phyloP scores from a whole-genome alignment of 2,113 vertebrate genomes.

The Dryoscopus gambensis region DNA sequence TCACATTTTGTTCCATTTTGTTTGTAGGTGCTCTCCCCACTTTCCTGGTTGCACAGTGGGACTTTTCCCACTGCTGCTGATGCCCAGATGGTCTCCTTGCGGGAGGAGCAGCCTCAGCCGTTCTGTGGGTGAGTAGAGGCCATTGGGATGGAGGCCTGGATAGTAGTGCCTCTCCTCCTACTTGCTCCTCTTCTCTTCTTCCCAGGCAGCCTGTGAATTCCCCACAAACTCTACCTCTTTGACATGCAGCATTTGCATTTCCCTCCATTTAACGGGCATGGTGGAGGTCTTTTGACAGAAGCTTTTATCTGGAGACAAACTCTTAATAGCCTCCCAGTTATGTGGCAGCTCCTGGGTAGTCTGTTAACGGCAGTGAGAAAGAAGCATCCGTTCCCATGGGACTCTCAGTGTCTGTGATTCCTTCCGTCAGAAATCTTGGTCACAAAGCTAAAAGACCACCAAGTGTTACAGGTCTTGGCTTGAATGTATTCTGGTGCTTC shows the following conservation, averaged over 20 bases:
- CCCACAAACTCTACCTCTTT: not conserved
- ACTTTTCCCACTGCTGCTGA: conserved; percentile 49
- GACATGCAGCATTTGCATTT: not conserved
- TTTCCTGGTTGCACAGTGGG: conserved; percentile 48
- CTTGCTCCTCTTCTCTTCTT: not conserved
- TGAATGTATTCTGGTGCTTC: not conserved
- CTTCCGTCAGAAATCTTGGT: not conserved
- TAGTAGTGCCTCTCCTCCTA: not conserved
- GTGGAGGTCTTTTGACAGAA: not conserved
- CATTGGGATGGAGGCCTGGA: not conserved
- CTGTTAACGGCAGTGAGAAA: not conserved
- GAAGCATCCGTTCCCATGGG: not conserved
- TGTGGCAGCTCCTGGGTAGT: not conserved
- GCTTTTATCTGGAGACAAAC: not conserved
- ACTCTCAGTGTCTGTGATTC: not conserved
- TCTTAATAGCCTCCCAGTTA: not conserved
- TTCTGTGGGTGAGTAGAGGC: conserved; percentile 64
- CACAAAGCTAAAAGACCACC: not conserved
- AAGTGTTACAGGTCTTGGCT: not conserved
- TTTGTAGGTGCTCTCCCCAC: conserved; percentile 45
- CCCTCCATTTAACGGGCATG: not conserved
- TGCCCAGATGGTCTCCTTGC: conserved; percentile 6
- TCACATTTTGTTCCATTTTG: conserved; percentile 18
- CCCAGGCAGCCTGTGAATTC: not conserved
- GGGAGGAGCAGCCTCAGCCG: conserved; percentile 26